A percentile compares a stretch with the other conserved stretches of the same genome.
Conservation (phyloP, 2,113 vertebrate species). For the Oceanodroma tethys region DNA sequence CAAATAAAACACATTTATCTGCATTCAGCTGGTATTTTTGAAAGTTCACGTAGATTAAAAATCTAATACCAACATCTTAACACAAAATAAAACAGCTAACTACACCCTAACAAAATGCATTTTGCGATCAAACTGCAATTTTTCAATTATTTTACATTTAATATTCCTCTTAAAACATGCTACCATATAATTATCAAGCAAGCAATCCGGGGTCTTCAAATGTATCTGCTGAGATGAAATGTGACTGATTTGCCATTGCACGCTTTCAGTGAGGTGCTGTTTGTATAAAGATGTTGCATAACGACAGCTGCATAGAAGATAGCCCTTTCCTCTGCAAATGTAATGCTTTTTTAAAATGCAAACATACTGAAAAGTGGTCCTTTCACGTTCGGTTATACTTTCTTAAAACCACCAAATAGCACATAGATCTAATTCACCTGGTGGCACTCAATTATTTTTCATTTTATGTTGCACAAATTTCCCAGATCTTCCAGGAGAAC, state of each 20-base stretch:
- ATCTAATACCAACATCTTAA: not conserved
- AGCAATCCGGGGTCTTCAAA: not conserved
- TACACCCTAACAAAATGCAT: not conserved
- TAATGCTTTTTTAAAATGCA: not conserved
- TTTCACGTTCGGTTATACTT: not conserved
- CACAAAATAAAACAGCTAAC: not conserved
- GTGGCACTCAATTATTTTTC: not conserved
- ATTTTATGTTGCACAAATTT: not conserved
- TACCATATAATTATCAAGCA: not conserved
- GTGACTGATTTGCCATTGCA: not conserved
- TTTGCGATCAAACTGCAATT: not conserved
- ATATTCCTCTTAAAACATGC: not conserved
- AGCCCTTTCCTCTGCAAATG: not conserved
- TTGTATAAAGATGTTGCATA: not conserved
- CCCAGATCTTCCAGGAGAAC: not conserved
- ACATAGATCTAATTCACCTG: not conserved
- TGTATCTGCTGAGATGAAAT: not conserved
- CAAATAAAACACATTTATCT: not conserved
- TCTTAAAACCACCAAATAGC: not conserved
- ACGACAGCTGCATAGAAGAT: not conserved
- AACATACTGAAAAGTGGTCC: not conserved
- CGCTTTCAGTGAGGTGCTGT: not conserved
- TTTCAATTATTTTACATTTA: not conserved
- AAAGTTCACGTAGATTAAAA: not conserved
- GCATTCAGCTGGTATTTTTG: not conserved